Evolutionary conservation across 2,888 invertebrate genomes (phyloP).

Genomic region (Clitarchus hookeri): DNA sequence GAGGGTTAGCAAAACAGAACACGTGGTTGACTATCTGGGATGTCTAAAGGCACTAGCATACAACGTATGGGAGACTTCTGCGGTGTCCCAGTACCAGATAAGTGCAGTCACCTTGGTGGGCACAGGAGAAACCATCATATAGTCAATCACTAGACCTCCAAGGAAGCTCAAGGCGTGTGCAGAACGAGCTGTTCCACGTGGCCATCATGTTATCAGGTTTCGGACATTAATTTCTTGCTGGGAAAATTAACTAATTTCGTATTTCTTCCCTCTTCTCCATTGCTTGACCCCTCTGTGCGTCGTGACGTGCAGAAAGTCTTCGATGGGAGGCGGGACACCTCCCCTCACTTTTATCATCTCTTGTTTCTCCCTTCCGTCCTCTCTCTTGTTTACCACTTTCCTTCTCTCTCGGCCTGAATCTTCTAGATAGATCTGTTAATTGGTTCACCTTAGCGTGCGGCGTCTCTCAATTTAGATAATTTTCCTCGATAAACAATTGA

Average conservation of each 20-base stretch:
- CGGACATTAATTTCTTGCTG: not conserved
- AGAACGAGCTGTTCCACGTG: too few species aligned
- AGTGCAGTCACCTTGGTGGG: too few species aligned
- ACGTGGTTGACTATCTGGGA: too few species aligned
- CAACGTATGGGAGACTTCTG: too few species aligned
- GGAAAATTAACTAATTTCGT: not conserved
- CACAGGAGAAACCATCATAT: too few species aligned
- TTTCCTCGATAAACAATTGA: conserved; percentile 24
- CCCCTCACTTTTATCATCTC: not conserved
- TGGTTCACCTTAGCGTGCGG: conserved; percentile 30
- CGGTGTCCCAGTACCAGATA: too few species aligned
- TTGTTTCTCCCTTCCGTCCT: not conserved
- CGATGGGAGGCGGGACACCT: not conserved
- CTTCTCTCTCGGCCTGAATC: not conserved
- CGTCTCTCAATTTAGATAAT: conserved; percentile 22
- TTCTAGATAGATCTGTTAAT: conserved; percentile 34
- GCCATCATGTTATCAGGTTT: not conserved
- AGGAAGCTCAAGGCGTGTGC: too few species aligned
- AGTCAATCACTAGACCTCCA: too few species aligned
- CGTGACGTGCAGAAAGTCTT: conserved; percentile 14
- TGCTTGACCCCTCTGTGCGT: not conserved
- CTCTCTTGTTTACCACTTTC: not conserved
- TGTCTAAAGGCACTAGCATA: too few species aligned
- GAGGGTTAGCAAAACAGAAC: too few species aligned
- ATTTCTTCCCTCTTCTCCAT: not conserved